Percentiles rank a stretch among this genome's conserved stretches.
Evolutionary conservation across 2,797 vertebrate genomes (phyloP).

Genomic region (Percopsis omiscomaycus): DNA sequence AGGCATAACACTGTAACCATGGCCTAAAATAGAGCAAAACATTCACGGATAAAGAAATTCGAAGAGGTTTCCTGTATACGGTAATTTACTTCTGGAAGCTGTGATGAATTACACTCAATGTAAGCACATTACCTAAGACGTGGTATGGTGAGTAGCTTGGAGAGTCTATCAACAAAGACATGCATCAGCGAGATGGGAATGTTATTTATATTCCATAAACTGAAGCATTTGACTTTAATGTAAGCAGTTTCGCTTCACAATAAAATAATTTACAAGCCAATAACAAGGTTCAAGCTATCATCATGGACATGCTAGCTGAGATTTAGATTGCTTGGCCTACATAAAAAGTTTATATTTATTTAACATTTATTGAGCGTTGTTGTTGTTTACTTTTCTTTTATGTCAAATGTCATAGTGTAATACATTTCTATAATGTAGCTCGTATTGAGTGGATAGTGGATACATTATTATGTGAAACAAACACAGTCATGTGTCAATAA

Average conservation of each 20-base stretch:
- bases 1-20: conserved; percentile 18
- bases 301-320: conserved; percentile 17
- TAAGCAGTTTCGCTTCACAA: conserved; percentile 23
- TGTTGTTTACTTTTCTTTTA: conserved; percentile 6
- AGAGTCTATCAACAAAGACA: conserved; percentile 28
- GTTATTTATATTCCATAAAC: conserved; percentile 23
- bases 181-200: conserved; percentile 13
- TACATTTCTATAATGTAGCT: no score
- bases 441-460: no score
- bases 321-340: conserved; percentile 18
- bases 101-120: conserved; percentile 30
- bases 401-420: no score
- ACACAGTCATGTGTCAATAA: neutral
- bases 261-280: conserved; percentile 33
- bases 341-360: no score
- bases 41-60: neutral
- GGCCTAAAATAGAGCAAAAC: conserved; percentile 10
- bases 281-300: conserved; percentile 29
- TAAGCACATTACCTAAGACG: conserved; percentile 58
- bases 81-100: conserved; percentile 24
- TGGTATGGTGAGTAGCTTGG: conserved; percentile 24
- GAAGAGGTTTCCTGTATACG: conserved; percentile 18
- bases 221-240: conserved; percentile 30
- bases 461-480: no score
- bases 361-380: no score